phyloP scores from a whole-genome alignment of 2,888 invertebrate species.

The Nemotelus nigrinus region DNA sequence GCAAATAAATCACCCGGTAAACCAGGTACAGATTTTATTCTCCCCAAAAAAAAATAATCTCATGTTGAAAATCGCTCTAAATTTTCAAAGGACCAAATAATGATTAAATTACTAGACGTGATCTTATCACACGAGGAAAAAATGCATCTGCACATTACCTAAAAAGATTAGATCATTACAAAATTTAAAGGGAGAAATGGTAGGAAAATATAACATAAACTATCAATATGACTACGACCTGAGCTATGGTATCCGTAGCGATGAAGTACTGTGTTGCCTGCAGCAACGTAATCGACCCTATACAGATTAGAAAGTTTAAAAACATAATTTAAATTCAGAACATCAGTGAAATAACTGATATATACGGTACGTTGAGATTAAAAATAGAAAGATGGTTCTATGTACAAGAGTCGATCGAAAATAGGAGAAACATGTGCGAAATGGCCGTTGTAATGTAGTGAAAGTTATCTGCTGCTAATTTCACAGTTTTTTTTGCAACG shows the following conservation, averaged over 20 bases:
- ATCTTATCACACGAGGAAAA: not conserved
- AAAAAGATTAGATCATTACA: conserved; percentile 3
- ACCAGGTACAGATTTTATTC: not conserved
- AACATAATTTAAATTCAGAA: conserved; percentile 14
- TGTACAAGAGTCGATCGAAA: no score
- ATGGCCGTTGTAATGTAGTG: no score
- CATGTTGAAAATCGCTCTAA: not conserved
- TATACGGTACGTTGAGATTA: not conserved
- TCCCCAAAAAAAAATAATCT: not conserved
- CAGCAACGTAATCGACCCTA: not conserved
- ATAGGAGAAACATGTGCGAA: no score
- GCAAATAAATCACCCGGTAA: not conserved
- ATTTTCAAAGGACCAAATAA: not conserved
- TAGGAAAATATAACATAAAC: not conserved
- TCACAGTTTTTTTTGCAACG: no score
- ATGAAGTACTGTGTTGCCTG: not conserved
- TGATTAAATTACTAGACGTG: not conserved
- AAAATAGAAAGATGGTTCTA: not conserved
- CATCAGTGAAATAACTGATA: not conserved
- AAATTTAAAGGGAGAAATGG: not conserved
- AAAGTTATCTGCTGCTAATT: no score
- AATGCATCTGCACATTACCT: not conserved
- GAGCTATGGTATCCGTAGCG: not conserved
- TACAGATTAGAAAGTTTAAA: not conserved
- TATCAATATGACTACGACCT: not conserved